Base-by-base conservation (phyloP, 2,797 vertebrate genomes). In the Ibycter americanus region DNA sequence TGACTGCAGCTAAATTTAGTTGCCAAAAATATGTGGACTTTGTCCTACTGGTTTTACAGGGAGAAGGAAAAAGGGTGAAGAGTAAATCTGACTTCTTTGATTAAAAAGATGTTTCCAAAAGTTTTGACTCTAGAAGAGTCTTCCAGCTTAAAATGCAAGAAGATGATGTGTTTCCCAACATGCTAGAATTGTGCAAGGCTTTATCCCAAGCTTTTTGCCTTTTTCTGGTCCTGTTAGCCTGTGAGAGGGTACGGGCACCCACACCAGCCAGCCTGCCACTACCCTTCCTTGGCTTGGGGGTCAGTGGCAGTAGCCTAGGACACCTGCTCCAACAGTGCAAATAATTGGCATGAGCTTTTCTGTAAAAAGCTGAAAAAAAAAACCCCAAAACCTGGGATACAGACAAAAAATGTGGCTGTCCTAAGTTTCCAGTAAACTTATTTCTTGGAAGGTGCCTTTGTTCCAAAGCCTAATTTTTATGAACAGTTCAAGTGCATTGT, bases 21-120 rank as follows among this genome's bases (percentile, higher is more conserved):
- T 66, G 26, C 20, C 46, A 38, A 44, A 84, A 71, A 18, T 3
- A 62, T 0, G 6, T 17, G 21, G 11, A 1, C 0, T 13, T 54
- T 71, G 86, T 29, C 52, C 27, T 36, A n/a, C 31, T 54, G 52
- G 22, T 81, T 56, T 89, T 73, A 55, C 8, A 59, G 23, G 15
- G 6, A 51, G 23, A 62, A 74, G 19, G 19, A 52, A 66, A 70
- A 73, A n/a, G 13, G 7, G 11, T 19, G 12, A 78, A 78, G 40
- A 55, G 17, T 65, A 18, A 46, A 13, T 52, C 32, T 47, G 66
- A 46, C 15, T 54, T 88, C 52, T 78, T 87, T 15, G 23, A 61
- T 86, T 61, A 54, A 70, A 38, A 83, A 72, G 3, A 5, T 5
- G 6, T 70, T 90, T 61, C 44, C 26, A 51, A 44, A 62, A 23